These are phyloP conservation scores for Lasioglossum malachurum DNA, from an alignment of 2,888 invertebrate species.

Conservation along the genomic window DNA sequence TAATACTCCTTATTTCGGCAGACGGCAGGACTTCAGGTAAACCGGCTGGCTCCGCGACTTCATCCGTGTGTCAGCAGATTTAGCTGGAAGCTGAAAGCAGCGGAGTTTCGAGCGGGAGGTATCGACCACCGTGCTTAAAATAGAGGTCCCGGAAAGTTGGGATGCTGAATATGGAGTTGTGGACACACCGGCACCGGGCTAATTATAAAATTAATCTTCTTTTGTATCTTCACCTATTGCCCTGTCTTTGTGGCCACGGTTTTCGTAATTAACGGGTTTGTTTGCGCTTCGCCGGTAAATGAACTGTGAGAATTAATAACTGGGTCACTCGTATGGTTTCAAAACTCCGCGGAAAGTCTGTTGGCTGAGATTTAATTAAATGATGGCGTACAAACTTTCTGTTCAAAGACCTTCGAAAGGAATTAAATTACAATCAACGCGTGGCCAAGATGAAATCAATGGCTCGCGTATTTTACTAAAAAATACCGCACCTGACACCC, in stretches of 20 bases:
- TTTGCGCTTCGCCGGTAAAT: background rate
- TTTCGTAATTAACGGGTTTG: background rate
- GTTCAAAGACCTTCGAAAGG: background rate
- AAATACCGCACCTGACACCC: too few species aligned
- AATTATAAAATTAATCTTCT: constrained; percentile 9
- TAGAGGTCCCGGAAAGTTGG: constrained; percentile 7
- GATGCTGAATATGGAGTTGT: background rate
- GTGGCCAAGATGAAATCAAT: too few species aligned
- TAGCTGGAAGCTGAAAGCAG: constrained; percentile 13
- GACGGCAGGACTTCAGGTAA: constrained; percentile 19
- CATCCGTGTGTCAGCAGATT: constrained; percentile 54
- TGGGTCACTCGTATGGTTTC: background rate
- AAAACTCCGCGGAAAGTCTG: background rate
- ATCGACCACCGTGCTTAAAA: constrained; percentile 34
- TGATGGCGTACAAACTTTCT: background rate
- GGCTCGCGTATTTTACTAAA: too few species aligned
- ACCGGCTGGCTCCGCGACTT: constrained; percentile 31
- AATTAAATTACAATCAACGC: background rate
- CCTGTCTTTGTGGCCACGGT: background rate
- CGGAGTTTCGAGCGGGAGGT: constrained; percentile 32
- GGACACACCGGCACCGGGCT: background rate
- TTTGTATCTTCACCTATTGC: background rate
- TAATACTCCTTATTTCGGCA: constrained; percentile 57
- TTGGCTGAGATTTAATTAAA: background rate
- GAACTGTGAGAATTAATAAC: background rate